Evolutionary conservation across 2,888 invertebrate species (phyloP), one percentile per base, ranked within the genome.

Genomic region (Caprella mutica): DNA sequence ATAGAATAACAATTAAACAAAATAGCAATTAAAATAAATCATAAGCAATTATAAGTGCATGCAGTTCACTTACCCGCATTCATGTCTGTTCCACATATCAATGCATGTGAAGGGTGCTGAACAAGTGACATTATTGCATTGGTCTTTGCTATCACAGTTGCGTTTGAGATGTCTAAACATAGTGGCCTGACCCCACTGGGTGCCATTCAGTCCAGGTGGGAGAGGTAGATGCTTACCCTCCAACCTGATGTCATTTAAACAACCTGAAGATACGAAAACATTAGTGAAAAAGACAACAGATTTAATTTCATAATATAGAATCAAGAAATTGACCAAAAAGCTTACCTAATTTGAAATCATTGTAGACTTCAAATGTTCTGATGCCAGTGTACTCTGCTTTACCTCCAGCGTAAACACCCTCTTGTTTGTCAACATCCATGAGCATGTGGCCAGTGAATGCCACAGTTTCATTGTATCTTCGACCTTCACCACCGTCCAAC

Each of bases 21-120:
- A 19, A 48, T n/a, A 24, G n/a, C 26, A 14, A 12, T n/a, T 21
- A 43, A 23, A 48, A 48, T 19, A 29, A 29, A 27, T 27, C 1
- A 21, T n/a, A 29, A 1, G 2, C n/a, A 17, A 5, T 21, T 17
- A 33, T 14, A 9, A 33, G 14, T 14, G 33, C 33, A 33, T 8
- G 9, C 33, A 33, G 9, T n/a, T 14, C 72, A 85, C 90, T 85
- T 77, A 97, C 90, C 93, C 91, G 90, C 97, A 97, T 73, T 94
- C 93, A 71, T 92, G 91, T 75, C 90, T 88, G 74, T 96, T 96
- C 96, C 97, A 97, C 14, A 96, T 81, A 75, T 92, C 94, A 65
- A 90, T 86, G 75, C 93, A 96, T 70, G 90, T 90, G 73, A 92
- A 91, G 12, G 89, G 91, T 70, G 87, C 87, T 0, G 87, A 86